Percentiles rank a stretch among this genome's conserved stretches.
Conservation (phyloP, 2,113 vertebrate genomes). For the Lates calcarifer region DNA sequence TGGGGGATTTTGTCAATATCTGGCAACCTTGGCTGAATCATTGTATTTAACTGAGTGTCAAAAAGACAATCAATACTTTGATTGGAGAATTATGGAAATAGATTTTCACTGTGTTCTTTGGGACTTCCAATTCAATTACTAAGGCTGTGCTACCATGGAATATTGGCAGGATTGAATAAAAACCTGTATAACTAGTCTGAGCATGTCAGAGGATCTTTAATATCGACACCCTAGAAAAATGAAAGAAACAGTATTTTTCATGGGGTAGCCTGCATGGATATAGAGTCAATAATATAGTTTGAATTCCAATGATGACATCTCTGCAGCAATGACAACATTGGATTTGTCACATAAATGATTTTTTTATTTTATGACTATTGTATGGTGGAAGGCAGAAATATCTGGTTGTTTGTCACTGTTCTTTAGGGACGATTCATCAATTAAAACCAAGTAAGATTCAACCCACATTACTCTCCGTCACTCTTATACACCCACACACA, state of each 20-base stretch:
- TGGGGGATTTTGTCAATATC: conserved; percentile 60
- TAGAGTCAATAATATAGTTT: conserved; percentile 4
- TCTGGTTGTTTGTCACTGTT: conserved; percentile 43
- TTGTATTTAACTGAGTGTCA: conserved; percentile 59
- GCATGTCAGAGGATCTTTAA: conserved; percentile 53
- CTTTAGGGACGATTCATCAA: conserved; percentile 57
- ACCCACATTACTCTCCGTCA: conserved; percentile 25
- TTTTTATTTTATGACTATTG: too few relatives aligned
- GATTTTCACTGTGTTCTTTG: conserved; percentile 59
- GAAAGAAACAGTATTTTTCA: conserved; percentile 9
- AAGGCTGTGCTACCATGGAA: conserved; percentile 34
- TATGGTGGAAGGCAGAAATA: neutral
- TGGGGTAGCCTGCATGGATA: neutral
- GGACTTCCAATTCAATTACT: conserved; percentile 64
- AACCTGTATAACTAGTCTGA: conserved; percentile 35
- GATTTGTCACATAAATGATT: too few relatives aligned
- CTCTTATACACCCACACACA: neutral
- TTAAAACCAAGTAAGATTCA: conserved; percentile 34
- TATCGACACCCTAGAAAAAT: conserved; percentile 28
- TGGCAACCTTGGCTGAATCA: conserved; percentile 53
- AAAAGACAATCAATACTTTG: conserved; percentile 68
- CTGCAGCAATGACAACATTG: too few relatives aligned
- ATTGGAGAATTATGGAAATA: conserved; percentile 73
- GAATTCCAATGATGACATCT: neutral
- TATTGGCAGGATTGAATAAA: conserved; percentile 33